Conservation (phyloP, 2,888 invertebrate genomes). For the Neocrepidodera transversa region DNA sequence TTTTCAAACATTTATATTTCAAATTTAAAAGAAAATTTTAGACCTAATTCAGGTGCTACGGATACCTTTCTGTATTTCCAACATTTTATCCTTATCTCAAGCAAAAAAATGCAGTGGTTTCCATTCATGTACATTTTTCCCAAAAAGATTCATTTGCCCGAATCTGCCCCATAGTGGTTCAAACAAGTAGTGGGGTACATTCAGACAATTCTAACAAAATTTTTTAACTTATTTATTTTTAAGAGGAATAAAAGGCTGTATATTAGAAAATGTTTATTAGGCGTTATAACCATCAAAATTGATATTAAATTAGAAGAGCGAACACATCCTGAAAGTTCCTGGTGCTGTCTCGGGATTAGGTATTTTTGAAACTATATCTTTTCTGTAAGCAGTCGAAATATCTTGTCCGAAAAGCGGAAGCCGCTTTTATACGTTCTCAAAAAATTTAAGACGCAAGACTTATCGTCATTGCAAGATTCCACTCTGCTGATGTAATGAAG, state of each 20-base stretch:
- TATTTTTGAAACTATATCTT: too few relatives aligned
- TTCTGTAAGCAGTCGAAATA: too few relatives aligned
- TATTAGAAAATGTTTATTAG: neutral
- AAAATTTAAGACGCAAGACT: neutral
- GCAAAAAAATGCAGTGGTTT: too few relatives aligned
- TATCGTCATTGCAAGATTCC: too few relatives aligned
- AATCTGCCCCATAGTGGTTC: neutral
- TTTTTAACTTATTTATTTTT: neutral
- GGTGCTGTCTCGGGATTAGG: too few relatives aligned
- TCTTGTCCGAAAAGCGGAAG: neutral
- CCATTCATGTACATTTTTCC: neutral
- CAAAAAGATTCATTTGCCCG: neutral
- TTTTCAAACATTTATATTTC: too few relatives aligned
- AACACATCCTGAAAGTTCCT: too few relatives aligned
- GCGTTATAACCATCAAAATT: neutral
- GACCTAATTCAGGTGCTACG: too few relatives aligned
- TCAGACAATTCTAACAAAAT: neutral
- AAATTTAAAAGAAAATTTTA: too few relatives aligned
- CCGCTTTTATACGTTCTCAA: neutral
- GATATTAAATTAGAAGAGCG: neutral
- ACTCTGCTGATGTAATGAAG: neutral
- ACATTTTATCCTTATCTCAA: too few relatives aligned
- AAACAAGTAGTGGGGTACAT: neutral
- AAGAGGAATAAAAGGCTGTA: neutral
- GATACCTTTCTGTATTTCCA: too few relatives aligned